These are phyloP conservation scores for Platycercus adscitus DNA, from an alignment of 2,113 vertebrate species.

Conservation along the genomic window DNA sequence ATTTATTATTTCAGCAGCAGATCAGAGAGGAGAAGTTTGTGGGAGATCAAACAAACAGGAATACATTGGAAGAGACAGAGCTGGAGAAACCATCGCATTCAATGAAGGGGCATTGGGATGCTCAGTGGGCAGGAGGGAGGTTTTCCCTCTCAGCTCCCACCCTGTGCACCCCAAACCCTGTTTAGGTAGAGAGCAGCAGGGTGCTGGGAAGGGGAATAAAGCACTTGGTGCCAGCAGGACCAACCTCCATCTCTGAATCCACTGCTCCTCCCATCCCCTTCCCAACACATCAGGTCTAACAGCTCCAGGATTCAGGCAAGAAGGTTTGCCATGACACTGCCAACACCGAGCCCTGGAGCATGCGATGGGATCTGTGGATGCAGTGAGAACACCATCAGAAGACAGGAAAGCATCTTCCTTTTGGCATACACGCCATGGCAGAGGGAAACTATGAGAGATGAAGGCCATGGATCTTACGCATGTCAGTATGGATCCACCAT, in stretches of 20 bases:
- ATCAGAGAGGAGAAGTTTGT: slow-evolving; percentile 64
- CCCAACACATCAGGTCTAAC: background rate
- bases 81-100: slow-evolving; percentile 30
- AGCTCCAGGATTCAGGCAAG: background rate
- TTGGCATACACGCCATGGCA: accelerated
- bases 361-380: too few species aligned
- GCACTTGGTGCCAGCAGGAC: background rate
- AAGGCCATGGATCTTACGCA: background rate
- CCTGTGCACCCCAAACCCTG: background rate
- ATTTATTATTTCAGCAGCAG: slow-evolving; percentile 71
- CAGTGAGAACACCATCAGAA: background rate
- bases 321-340: too few species aligned
- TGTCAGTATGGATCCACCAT: accelerated
- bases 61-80: slow-evolving; percentile 61
- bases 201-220: background rate
- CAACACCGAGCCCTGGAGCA: background rate
- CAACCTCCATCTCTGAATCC: background rate
- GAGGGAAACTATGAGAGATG: background rate
- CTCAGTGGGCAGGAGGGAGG: background rate
- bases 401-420: background rate
- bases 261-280: background rate
- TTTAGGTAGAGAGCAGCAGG: background rate
- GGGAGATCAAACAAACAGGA: slow-evolving; percentile 70
- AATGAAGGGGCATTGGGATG: background rate
- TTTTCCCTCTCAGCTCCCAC: background rate